These are phyloP conservation scores for Gobiocypris rarus DNA, from an alignment of 2,113 vertebrate genomes.

Conservation along the genomic window DNA sequence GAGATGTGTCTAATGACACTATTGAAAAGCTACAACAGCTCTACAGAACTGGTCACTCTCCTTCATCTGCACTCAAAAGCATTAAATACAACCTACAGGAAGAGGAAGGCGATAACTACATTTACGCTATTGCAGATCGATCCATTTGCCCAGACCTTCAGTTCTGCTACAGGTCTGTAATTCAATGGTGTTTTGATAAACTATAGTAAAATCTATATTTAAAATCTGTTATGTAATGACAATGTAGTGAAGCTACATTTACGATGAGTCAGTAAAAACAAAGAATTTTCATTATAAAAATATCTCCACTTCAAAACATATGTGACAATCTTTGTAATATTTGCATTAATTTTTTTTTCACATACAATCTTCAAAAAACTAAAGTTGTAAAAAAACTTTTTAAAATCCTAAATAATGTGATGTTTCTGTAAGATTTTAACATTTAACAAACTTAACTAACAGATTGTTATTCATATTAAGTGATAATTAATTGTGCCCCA, in stretches of 20 bases:
- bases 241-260: not conserved
- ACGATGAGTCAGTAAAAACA: not conserved
- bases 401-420: not conserved
- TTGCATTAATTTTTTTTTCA: too few relatives aligned
- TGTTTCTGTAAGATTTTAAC: not conserved
- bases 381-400: too few relatives aligned
- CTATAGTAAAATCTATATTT: not conserved
- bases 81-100: conserved; percentile 59
- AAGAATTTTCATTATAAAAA: not conserved
- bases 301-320: not conserved
- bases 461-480: too few relatives aligned
- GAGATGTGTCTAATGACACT: conserved; percentile 54
- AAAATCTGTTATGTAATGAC: not conserved
- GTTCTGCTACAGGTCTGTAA: conserved; percentile 57
- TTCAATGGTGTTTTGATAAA: not conserved
- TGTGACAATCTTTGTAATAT: too few relatives aligned
- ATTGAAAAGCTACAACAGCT: conserved; percentile 54
- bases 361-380: too few relatives aligned
- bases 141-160: conserved; percentile 56
- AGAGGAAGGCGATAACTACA: conserved; percentile 53
- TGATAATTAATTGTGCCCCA: too few relatives aligned
- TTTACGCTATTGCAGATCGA: conserved; percentile 49
- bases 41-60: conserved; percentile 54
- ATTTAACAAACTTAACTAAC: not conserved
- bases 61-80: conserved; percentile 55